Evolutionary conservation across 2,888 invertebrate genomes (phyloP), one percentile per base, ranked within the genome.

Genomic region (Polydrusus cervinus): DNA sequence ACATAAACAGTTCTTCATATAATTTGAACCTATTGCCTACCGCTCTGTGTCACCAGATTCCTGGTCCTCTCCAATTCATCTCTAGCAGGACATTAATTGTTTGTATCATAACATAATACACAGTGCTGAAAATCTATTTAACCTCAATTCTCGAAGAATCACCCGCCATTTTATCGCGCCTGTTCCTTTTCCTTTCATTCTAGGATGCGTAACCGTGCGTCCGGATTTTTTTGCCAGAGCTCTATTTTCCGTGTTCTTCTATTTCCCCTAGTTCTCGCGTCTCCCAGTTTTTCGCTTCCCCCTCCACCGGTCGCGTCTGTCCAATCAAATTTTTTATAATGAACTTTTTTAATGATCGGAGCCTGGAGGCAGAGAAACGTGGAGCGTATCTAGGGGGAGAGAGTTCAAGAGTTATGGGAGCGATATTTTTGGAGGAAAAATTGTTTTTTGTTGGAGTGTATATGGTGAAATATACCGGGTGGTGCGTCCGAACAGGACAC

Each of bases 311-410:
- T 78, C 55, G 80, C 70, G 79, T 81, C 83, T 84, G 83, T 82
- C 84, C 85, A 85, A 85, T 85, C 84, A 81, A 84, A 84, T 84
- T 86, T 86, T 85, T 85, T 84, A 81, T 75, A 72, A 75, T 77
- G 77, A 77, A 74, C 74, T 70, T 77, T 77, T 77, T 77, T 77
- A 77, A 77, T 77, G 77, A 77, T 77, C 74, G 77, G 57, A 60
- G 71, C 62, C 64, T 51, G 68, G 69, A 69, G 74, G 73, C 61
- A 62, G 62, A 57, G 75, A 57, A 69, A 74, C 65, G 55, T 65
- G 49, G 65, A 71, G 60, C 71, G 67, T 66, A 61, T 71, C 71
- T 75, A 71, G 75, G 75, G 71, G 64, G 55, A 62, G 55, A 62
- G 38, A 60, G 55, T 55, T 34, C 10, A 34, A 55, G 55, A 55